Evolutionary conservation across 2,888 invertebrate species (phyloP).

Genomic region (Helleia helle): DNA sequence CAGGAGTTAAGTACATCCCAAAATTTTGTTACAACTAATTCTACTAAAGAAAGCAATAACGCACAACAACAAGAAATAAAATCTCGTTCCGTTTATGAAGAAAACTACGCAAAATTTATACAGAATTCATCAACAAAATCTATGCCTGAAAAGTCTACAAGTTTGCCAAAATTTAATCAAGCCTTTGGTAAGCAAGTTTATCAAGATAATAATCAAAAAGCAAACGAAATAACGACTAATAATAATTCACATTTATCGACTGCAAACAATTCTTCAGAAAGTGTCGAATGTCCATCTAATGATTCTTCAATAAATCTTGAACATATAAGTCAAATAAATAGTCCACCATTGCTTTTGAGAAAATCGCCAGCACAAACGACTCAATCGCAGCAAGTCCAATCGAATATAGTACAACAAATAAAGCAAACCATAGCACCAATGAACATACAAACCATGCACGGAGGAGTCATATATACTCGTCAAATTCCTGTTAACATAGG

Average conservation of each 20-base stretch:
- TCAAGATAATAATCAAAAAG: constrained; percentile 54
- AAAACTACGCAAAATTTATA: constrained; percentile 72
- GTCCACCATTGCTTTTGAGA: constrained; percentile 51
- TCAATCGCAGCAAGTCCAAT: constrained; percentile 33
- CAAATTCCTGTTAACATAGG: constrained; percentile 79
- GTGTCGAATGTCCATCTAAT: constrained; percentile 36
- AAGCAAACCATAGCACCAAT: constrained; percentile 69
- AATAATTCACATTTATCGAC: constrained; percentile 35
- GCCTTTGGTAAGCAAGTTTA: constrained; percentile 84
- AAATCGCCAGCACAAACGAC: constrained; percentile 43
- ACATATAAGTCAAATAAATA: constrained; percentile 47
- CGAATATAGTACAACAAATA: constrained; percentile 55
- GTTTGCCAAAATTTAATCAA: constrained; percentile 84
- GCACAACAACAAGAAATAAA: constrained; percentile 59
- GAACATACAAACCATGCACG: constrained; percentile 77
- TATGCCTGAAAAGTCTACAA: constrained; percentile 56
- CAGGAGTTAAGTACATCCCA: constrained; percentile 37
- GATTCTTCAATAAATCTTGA: constrained; percentile 51
- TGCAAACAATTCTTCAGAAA: constrained; percentile 31
- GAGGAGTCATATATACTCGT: constrained; percentile 81
- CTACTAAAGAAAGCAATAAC: constrained; percentile 32
- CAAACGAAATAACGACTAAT: constrained; percentile 36
- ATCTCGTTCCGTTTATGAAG: constrained; percentile 68
- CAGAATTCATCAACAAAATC: constrained; percentile 50
- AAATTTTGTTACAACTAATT: constrained; percentile 24